phyloP scores from a whole-genome alignment of 2,113 vertebrate species.

The Sorex araneus region DNA sequence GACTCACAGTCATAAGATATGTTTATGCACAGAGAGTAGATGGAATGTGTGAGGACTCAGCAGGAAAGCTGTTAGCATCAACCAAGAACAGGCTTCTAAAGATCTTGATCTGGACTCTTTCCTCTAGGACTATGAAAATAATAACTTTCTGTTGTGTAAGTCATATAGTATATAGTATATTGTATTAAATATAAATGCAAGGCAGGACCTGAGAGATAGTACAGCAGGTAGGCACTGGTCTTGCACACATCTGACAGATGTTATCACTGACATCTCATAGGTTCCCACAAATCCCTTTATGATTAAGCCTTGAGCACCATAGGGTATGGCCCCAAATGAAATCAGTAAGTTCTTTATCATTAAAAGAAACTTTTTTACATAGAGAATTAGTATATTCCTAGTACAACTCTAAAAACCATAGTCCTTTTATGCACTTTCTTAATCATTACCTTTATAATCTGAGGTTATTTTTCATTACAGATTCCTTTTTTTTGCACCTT shows the following conservation, averaged over 20 bases:
- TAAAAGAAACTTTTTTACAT: neutral
- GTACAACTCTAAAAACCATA: neutral
- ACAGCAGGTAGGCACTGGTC: no score
- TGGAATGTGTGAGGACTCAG: neutral
- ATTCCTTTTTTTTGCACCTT: neutral
- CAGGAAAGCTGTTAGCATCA: neutral
- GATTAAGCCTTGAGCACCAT: no score
- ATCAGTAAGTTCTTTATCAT: neutral
- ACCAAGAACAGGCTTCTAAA: neutral
- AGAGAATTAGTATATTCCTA: neutral
- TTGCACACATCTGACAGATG: no score
- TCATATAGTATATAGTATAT: neutral
- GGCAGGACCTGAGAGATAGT: no score
- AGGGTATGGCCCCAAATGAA: no score
- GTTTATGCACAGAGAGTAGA: neutral
- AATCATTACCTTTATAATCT: no score
- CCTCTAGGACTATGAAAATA: constrained; percentile 7
- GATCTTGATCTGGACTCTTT: neutral
- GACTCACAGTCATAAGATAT: neutral
- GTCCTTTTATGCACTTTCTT: neutral
- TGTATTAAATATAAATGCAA: no score
- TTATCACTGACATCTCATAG: no score
- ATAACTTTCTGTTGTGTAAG: neutral
- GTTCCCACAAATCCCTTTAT: no score
- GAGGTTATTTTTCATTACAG: neutral